A percentile compares a stretch with the other conserved stretches of the same genome.
These are phyloP conservation scores for Drosophila pectinifera DNA, from an alignment of 1,140 invertebrate genomes.

Conservation along the genomic window DNA sequence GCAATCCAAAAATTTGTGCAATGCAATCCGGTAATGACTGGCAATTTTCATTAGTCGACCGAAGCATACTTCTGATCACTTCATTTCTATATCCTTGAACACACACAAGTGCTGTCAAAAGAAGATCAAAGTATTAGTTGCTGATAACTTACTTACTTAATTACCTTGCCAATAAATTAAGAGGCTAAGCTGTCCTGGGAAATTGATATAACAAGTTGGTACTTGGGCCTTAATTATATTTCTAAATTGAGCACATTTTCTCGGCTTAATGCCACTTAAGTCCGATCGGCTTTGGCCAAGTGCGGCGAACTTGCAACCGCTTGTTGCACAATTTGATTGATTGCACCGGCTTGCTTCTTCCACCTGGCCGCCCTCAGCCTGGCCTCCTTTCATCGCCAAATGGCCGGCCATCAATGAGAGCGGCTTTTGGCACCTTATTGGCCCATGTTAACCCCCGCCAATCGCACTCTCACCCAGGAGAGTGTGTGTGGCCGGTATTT, in stretches of 20 bases:
- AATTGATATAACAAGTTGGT: background rate
- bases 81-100: background rate
- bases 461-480: background rate
- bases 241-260: constrained; percentile 4
- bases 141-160: no score
- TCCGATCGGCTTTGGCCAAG: background rate
- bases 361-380: constrained; percentile 2
- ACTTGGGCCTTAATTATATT: background rate
- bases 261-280: background rate
- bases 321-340: constrained; percentile 48
- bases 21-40: background rate
- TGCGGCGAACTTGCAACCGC: constrained; percentile 26
- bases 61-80: background rate
- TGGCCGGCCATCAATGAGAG: constrained; percentile 36
- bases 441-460: constrained; percentile 23
- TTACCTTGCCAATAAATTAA: background rate
- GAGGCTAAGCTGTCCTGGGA: background rate
- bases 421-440: constrained; percentile 44
- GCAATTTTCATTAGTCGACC: background rate
- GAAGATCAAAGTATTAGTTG: no score
- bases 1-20: constrained; percentile 8
- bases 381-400: constrained; percentile 30
- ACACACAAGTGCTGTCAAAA: no score
- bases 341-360: constrained; percentile 10
- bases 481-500: constrained; percentile 10